Percentiles rank a stretch among this genome's conserved stretches.
Conservation (phyloP, 2,113 vertebrate species). For the Oreochromis tanganicae region DNA sequence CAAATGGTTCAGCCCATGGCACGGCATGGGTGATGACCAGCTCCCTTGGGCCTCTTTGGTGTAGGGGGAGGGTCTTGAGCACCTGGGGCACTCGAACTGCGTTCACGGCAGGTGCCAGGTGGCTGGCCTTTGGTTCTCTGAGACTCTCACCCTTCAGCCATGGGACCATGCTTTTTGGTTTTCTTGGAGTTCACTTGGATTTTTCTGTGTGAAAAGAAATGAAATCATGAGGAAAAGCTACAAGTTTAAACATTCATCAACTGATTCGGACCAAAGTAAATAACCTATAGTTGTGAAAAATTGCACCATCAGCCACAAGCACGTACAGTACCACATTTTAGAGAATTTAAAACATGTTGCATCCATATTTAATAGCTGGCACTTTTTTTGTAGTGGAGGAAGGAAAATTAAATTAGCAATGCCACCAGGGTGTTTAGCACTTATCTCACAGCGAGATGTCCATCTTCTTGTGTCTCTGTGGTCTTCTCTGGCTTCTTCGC, state of each 20-base stretch:
- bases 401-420: not conserved
- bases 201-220: not conserved
- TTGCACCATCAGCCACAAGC: not conserved
- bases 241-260: not conserved
- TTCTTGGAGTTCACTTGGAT: not conserved
- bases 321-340: not conserved
- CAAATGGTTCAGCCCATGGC: too few relatives aligned
- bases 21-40: not conserved
- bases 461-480: not conserved
- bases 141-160: not conserved
- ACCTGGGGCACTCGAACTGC: not conserved
- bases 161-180: not conserved
- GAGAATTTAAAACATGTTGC: not conserved
- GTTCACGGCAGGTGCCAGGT: not conserved
- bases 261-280: not conserved
- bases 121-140: not conserved
- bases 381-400: not conserved
- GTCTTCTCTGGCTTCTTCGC: not conserved
- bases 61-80: not conserved
- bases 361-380: not conserved
- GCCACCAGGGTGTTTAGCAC: not conserved
- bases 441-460: not conserved
- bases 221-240: not conserved
- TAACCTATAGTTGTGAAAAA: not conserved
- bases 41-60: not conserved